Evolutionary conservation across 2,797 vertebrate species (phyloP).

Genomic region (Rhinogobio ventralis): DNA sequence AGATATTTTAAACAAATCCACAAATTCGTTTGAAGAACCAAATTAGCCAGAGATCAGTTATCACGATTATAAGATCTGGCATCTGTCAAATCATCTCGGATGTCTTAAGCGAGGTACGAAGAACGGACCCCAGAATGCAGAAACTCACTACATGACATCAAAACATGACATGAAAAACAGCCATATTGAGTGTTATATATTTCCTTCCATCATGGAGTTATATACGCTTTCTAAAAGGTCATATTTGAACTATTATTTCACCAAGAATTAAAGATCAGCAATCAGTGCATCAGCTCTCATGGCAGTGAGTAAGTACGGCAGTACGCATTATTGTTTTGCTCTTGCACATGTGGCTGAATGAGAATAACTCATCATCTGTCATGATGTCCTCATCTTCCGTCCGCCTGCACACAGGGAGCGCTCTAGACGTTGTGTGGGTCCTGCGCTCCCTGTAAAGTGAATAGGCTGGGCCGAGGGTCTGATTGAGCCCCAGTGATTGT

Average conservation of each 20-base stretch:
- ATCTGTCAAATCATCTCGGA: too few species aligned
- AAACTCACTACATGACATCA: too few species aligned
- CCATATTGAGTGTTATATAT: not conserved
- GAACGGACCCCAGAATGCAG: too few species aligned
- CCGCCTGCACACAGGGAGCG: not conserved
- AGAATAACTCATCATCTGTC: constrained; percentile 39
- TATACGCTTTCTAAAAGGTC: not conserved
- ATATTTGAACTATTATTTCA: constrained; percentile 12
- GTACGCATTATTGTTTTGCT: constrained; percentile 20
- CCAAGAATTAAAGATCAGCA: not conserved
- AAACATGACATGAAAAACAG: not conserved
- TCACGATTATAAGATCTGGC: too few species aligned
- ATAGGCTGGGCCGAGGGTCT: constrained; percentile 41
- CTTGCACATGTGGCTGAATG: constrained; percentile 23
- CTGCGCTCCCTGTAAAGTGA: not conserved
- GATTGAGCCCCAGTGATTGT: constrained; percentile 58
- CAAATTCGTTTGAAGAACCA: too few species aligned
- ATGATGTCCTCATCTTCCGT: constrained; percentile 31
- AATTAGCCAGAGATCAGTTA: too few species aligned
- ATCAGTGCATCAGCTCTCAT: not conserved
- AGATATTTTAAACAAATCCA: too few species aligned
- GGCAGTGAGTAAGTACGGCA: not conserved
- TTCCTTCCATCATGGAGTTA: not conserved
- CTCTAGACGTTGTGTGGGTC: too few species aligned
- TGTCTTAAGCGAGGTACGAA: too few species aligned